Percentiles rank a stretch among this genome's conserved stretches.
Evolutionary conservation across 2,797 vertebrate species (phyloP).

Genomic region (Dendrocincla tyrannina): DNA sequence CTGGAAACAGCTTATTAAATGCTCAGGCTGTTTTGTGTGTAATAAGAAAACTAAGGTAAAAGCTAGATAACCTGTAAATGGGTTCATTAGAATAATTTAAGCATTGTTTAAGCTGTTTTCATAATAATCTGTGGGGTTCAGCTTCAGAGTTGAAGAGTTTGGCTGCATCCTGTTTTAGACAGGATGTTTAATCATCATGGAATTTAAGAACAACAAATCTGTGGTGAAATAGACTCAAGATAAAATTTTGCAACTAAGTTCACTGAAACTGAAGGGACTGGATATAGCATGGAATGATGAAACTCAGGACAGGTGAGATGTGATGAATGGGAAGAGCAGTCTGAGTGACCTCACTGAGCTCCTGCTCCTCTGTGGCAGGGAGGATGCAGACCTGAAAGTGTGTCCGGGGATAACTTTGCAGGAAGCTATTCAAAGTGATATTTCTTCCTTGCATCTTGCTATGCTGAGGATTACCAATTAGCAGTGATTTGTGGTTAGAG

Average conservation of each 20-base stretch:
- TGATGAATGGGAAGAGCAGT: neutral
- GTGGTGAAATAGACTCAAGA: neutral
- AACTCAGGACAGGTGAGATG: neutral
- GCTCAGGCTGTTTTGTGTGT: neutral
- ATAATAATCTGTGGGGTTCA: neutral
- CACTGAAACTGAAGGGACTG: neutral
- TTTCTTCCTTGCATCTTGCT: neutral
- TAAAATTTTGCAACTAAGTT: neutral
- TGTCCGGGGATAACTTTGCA: neutral
- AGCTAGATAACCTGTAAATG: neutral
- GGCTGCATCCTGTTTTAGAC: neutral
- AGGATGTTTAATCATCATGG: neutral
- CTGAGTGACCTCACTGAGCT: neutral
- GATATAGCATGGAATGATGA: neutral
- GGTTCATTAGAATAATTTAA: neutral
- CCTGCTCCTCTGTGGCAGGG: neutral
- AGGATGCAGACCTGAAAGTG: neutral
- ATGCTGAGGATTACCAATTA: neutral
- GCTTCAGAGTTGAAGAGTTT: neutral
- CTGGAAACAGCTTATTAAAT: neutral
- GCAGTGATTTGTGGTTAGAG: conserved; percentile 15
- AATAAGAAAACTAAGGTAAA: neutral
- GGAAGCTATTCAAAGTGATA: neutral
- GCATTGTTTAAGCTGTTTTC: neutral
- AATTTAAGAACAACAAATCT: neutral